Evolutionary conservation across 2,113 vertebrate genomes (phyloP).

Genomic region (Crypturellus undulatus): DNA sequence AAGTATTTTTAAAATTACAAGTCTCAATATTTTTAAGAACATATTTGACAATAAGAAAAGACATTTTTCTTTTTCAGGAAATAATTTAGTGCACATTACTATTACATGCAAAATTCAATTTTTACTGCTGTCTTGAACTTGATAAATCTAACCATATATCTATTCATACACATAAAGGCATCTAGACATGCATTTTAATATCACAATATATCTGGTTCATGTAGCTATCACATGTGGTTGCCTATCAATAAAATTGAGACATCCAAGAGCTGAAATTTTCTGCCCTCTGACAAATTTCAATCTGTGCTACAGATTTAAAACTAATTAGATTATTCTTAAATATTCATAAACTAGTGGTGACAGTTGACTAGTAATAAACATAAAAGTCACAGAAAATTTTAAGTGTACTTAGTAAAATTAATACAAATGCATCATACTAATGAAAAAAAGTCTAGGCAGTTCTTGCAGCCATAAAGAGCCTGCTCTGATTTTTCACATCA

Average conservation of each 20-base stretch:
- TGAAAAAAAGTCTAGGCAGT: neutral
- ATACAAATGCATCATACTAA: neutral
- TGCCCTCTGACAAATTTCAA: neutral
- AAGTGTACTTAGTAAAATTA: neutral
- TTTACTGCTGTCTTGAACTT: neutral
- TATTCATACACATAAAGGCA: neutral
- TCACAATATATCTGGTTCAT: neutral
- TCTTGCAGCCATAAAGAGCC: neutral
- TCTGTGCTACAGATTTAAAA: neutral
- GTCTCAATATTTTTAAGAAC: neutral
- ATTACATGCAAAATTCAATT: neutral
- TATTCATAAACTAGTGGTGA: neutral
- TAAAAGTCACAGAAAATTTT: neutral
- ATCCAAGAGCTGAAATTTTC: neutral
- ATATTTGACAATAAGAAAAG: neutral
- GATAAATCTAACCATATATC: neutral
- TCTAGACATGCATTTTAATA: neutral
- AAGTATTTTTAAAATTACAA: neutral
- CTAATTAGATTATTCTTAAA: neutral
- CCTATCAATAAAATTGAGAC: neutral
- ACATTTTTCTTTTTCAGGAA: neutral
- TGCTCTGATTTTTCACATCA: neutral
- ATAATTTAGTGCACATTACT: neutral
- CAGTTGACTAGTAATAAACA: neutral
- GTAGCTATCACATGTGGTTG: neutral